Percentiles rank a stretch among this genome's conserved stretches.
Conservation (phyloP, 1,140 invertebrate genomes). For the Zaprionus ghesquierei region DNA sequence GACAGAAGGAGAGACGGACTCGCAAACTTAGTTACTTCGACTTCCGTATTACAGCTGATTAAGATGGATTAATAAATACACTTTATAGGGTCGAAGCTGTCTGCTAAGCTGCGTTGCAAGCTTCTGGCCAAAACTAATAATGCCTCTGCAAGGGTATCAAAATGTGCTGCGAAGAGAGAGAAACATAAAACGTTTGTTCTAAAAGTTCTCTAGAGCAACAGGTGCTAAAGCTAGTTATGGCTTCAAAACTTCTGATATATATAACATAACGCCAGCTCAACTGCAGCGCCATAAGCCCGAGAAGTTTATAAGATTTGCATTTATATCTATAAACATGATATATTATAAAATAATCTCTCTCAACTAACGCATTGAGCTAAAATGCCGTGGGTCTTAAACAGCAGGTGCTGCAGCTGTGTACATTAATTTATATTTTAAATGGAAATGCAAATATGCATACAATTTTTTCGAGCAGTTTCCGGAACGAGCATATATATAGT, state of each 20-base stretch:
- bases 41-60: too few species aligned
- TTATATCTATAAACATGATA: not conserved
- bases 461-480: not conserved
- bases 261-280: not conserved
- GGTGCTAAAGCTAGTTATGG: not conserved
- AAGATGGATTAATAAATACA: too few species aligned
- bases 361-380: too few species aligned
- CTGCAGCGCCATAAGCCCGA: too few species aligned
- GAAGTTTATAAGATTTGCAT: too few species aligned
- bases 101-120: too few species aligned
- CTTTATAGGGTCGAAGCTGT: too few species aligned
- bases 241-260: not conserved
- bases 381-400: not conserved
- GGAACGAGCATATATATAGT: not conserved
- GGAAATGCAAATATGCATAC: not conserved
- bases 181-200: not conserved
- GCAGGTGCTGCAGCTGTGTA: not conserved
- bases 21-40: too few species aligned
- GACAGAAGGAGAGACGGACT: too few species aligned
- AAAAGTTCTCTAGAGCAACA: not conserved
- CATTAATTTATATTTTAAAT: not conserved
- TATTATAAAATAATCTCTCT: too few species aligned
- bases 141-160: too few species aligned
- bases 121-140: too few species aligned
- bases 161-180: constrained; percentile 32